Evolutionary conservation across 2,888 invertebrate genomes (phyloP).

Genomic region (Psylliodes chrysocephalus): DNA sequence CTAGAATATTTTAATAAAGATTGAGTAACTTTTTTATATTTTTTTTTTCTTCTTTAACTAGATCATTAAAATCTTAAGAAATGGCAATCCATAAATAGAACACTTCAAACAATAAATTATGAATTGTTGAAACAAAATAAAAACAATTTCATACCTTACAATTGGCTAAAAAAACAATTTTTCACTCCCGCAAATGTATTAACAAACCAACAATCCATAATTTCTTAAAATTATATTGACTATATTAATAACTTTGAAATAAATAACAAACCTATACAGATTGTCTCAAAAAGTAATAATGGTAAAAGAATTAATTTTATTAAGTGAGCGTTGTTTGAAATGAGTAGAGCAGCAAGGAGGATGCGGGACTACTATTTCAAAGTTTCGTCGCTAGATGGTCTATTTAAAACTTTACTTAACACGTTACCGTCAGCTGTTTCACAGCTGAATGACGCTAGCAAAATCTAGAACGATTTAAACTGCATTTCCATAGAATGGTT

Average conservation of each 20-base stretch:
- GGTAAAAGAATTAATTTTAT: neutral
- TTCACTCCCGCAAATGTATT: neutral
- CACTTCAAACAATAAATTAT: slow-evolving; percentile 6
- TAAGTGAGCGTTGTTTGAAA: too few relatives aligned
- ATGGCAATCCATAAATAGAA: slow-evolving; percentile 6
- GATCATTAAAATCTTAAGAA: neutral
- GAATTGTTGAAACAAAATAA: slow-evolving; percentile 1
- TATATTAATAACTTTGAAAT: slow-evolving; percentile 20
- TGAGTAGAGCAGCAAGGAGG: too few relatives aligned
- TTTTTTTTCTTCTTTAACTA: neutral
- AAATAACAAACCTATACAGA: slow-evolving; percentile 20
- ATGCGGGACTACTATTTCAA: too few relatives aligned
- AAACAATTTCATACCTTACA: neutral
- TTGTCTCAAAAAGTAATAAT: neutral
- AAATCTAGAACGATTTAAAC: too few relatives aligned
- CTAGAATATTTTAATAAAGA: too few relatives aligned
- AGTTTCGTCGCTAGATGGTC: too few relatives aligned
- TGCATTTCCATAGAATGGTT: too few relatives aligned
- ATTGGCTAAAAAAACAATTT: too few relatives aligned
- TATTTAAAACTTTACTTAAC: too few relatives aligned
- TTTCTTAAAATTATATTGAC: slow-evolving; percentile 19
- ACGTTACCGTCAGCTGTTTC: too few relatives aligned
- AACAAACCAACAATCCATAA: slow-evolving; percentile 28
- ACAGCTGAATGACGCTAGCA: too few relatives aligned
- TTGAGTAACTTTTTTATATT: neutral